phyloP scores from a whole-genome alignment of 1,140 invertebrate species.

The Coenobita brevimanus region DNA sequence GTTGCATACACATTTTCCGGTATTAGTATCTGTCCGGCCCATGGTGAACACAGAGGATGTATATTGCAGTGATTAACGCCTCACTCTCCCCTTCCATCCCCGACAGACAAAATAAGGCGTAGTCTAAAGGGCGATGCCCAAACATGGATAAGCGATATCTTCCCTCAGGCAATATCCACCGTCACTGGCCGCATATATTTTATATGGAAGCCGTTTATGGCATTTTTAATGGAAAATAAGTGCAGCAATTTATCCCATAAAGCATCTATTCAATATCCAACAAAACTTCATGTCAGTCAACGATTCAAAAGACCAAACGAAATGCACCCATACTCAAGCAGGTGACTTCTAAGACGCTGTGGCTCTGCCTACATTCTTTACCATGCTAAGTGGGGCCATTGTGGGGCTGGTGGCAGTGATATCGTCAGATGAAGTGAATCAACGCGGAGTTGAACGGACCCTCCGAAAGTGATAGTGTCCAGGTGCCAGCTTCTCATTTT shows the following conservation, averaged over 20 bases:
- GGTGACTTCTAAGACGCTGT: background rate
- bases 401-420: background rate
- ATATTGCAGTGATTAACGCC: background rate
- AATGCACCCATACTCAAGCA: too few species aligned
- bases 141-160: constrained; percentile 13
- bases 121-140: constrained; percentile 3
- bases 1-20: background rate
- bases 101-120: background rate
- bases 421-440: constrained; percentile 40
- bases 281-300: too few species aligned
- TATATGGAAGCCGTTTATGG: background rate
- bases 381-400: background rate
- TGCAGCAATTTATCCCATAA: too few species aligned
- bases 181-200: background rate
- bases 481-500: constrained; percentile 10
- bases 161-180: background rate
- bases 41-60: too few species aligned
- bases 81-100: background rate
- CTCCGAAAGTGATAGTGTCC: constrained; percentile 14
- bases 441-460: constrained; percentile 41
- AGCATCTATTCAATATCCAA: too few species aligned
- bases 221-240: too few species aligned
- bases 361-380: background rate
- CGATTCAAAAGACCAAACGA: too few species aligned
- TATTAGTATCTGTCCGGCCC: too few species aligned